Evolutionary conservation across 2,113 vertebrate species (phyloP).

Genomic region (Elephas maximus): DNA sequence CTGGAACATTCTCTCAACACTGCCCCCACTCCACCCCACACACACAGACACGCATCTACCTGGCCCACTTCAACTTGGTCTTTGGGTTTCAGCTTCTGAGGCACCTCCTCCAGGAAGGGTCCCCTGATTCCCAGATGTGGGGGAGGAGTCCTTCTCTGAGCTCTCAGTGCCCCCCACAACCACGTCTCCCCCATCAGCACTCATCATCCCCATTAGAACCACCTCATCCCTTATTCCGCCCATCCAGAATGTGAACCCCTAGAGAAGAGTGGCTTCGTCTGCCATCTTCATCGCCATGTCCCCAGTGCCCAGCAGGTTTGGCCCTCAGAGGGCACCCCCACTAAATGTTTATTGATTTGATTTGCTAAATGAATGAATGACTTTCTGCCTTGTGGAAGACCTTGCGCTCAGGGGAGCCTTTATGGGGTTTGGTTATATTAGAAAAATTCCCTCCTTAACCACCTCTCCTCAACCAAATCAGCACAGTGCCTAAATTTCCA

Average conservation of each 20-base stretch:
- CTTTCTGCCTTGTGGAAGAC: not conserved
- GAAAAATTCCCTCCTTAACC: not conserved
- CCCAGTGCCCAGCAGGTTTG: not conserved
- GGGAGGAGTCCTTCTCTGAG: not conserved
- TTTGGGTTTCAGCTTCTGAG: not conserved
- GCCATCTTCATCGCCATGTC: not conserved
- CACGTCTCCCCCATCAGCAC: not conserved
- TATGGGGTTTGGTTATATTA: not conserved
- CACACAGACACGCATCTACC: too few relatives aligned
- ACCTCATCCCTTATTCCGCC: not conserved
- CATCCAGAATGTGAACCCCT: not conserved
- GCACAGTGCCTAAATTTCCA: not conserved
- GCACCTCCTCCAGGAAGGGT: constrained; percentile 35
- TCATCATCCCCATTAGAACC: not conserved
- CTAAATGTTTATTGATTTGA: not conserved
- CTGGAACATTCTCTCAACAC: not conserved
- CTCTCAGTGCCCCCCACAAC: not conserved
- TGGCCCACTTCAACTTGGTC: not conserved
- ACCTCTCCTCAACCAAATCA: not conserved
- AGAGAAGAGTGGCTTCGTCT: not conserved
- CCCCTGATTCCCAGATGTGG: not conserved
- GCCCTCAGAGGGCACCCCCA: not conserved
- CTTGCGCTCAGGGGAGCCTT: not conserved
- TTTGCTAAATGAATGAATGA: not conserved
- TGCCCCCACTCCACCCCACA: not conserved